These are phyloP conservation scores for Monochamus alternatus DNA, from an alignment of 2,888 invertebrate genomes.

Conservation along the genomic window DNA sequence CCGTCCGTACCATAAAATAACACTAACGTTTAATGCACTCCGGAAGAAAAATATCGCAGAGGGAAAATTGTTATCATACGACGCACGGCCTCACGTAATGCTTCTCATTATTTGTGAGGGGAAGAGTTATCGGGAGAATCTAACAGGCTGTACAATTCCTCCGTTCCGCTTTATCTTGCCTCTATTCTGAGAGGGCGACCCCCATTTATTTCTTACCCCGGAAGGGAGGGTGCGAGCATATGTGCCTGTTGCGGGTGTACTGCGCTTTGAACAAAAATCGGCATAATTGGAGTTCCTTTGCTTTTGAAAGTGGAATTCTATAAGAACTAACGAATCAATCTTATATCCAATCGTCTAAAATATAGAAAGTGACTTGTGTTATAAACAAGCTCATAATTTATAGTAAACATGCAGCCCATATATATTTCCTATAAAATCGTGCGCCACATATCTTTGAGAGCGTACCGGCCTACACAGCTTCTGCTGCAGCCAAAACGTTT, in stretches of 20 bases:
- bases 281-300: too few species aligned
- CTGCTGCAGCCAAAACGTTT: too few species aligned
- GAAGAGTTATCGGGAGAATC: constrained; percentile 34
- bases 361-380: too few species aligned
- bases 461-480: too few species aligned
- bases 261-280: neutral
- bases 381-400: too few species aligned
- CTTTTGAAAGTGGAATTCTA: too few species aligned
- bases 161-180: constrained; percentile 21
- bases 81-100: constrained; percentile 14
- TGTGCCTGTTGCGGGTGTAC: constrained; percentile 25
- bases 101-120: constrained; percentile 24
- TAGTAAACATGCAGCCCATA: too few species aligned
- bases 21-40: constrained; percentile 11
- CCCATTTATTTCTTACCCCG: constrained; percentile 18
- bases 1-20: constrained; percentile 9
- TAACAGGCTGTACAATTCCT: constrained; percentile 24
- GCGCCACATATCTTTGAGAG: too few species aligned
- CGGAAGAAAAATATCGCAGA: constrained; percentile 3
- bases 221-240: neutral
- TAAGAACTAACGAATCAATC: too few species aligned
- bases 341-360: too few species aligned
- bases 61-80: constrained; percentile 25
- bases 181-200: constrained; percentile 3
- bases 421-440: too few species aligned